Percentiles rank a stretch among this genome's conserved stretches.
These are phyloP conservation scores for Spermophilus dauricus DNA, from an alignment of 2,113 vertebrate genomes.

Conservation along the genomic window DNA sequence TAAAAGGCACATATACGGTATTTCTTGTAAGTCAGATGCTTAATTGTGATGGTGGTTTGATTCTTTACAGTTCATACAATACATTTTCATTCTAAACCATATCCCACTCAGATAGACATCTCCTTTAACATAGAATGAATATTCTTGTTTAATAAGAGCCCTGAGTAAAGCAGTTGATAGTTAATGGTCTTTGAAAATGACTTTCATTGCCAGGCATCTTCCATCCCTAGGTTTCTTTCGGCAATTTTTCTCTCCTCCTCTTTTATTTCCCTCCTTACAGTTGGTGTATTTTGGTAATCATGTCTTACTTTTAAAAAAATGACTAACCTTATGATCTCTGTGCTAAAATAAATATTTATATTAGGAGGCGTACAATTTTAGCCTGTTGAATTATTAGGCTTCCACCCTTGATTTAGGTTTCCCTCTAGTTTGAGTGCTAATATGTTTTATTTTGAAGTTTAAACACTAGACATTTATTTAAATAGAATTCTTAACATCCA, in stretches of 20 bases:
- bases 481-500: slow-evolving; percentile 46
- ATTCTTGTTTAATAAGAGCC: slow-evolving; percentile 74
- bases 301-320: slow-evolving; percentile 59
- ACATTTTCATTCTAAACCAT: slow-evolving; percentile 68
- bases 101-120: neutral
- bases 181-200: slow-evolving; percentile 80
- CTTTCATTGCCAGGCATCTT: slow-evolving; percentile 63
- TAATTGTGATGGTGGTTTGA: slow-evolving; percentile 68
- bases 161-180: slow-evolving; percentile 71
- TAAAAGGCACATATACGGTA: slow-evolving; percentile 56
- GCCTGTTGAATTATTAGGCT: slow-evolving; percentile 76
- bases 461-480: slow-evolving; percentile 11
- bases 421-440: slow-evolving; percentile 39
- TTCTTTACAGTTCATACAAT: slow-evolving; percentile 24
- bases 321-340: neutral
- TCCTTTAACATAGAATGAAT: slow-evolving; percentile 71
- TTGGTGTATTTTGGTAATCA: slow-evolving; percentile 57
- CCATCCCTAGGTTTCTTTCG: slow-evolving; percentile 45
- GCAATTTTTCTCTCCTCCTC: neutral
- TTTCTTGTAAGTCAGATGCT: slow-evolving; percentile 74
- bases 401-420: slow-evolving; percentile 52
- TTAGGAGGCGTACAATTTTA: slow-evolving; percentile 58
- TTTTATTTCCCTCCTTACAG: slow-evolving; percentile 27
- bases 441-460: slow-evolving; percentile 65
- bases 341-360: slow-evolving; percentile 56